Evolutionary conservation across 1,140 invertebrate genomes (phyloP).

Genomic region (Papilio xuthus): DNA sequence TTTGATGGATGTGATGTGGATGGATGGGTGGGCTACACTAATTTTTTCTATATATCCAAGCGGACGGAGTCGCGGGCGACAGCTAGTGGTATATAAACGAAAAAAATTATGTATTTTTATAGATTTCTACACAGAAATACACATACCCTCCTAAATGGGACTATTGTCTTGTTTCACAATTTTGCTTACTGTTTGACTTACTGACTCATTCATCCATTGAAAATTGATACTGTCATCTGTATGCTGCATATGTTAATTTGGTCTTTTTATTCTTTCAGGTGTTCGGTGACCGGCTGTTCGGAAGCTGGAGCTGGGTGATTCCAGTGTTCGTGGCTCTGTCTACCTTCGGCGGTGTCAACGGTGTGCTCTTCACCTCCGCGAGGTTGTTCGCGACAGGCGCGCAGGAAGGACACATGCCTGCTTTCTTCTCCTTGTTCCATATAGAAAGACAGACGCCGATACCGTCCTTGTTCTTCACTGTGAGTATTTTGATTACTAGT

Average conservation of each 20-base stretch:
- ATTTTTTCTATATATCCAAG: too few relatives aligned
- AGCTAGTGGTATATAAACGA: too few relatives aligned
- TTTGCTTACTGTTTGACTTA: too few relatives aligned
- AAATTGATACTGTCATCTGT: too few relatives aligned
- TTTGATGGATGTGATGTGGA: too few relatives aligned
- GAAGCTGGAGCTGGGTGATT: conserved; percentile 89
- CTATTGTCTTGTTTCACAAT: too few relatives aligned
- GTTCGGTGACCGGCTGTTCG: conserved; percentile 91
- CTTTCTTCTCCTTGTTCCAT: conserved; percentile 90
- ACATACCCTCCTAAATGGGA: too few relatives aligned
- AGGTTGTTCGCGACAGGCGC: conserved; percentile 89
- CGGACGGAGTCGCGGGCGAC: too few relatives aligned
- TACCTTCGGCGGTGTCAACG: conserved; percentile 94
- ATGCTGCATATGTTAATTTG: neutral
- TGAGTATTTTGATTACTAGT: conserved; percentile 69
- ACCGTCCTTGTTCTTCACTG: conserved; percentile 90
- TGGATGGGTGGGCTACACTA: too few relatives aligned
- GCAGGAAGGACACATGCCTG: conserved; percentile 91
- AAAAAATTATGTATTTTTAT: too few relatives aligned
- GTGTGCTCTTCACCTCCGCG: conserved; percentile 94
- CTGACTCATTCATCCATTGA: too few relatives aligned
- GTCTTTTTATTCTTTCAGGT: conserved; percentile 76
- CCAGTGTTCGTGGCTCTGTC: conserved; percentile 94
- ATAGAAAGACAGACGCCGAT: conserved; percentile 89
- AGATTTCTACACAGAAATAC: too few relatives aligned